Conservation (phyloP, 2,888 invertebrate genomes). For the Hermodice carunculata region DNA sequence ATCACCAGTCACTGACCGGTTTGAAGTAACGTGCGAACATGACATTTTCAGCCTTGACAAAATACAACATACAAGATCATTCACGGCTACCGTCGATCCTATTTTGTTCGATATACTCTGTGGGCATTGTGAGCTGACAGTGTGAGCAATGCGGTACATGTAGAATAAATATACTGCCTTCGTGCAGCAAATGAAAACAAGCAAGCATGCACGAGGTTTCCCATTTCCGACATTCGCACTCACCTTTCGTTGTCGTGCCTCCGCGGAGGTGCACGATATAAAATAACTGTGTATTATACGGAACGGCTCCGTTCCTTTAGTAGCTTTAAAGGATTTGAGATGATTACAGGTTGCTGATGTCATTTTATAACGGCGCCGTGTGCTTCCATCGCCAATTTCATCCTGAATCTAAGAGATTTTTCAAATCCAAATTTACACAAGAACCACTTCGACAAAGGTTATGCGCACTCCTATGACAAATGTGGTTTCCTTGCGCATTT, state of each 20-base stretch:
- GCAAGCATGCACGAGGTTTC: neutral
- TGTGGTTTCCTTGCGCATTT: too few species aligned
- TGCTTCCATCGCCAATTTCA: too few species aligned
- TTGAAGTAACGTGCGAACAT: too few species aligned
- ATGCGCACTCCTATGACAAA: neutral
- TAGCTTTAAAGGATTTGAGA: conserved; percentile 83
- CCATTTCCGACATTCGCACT: conserved; percentile 16
- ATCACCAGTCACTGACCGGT: too few species aligned
- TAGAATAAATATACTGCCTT: too few species aligned
- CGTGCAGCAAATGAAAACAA: conserved; percentile 5
- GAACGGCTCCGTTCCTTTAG: conserved; percentile 81
- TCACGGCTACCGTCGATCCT: too few species aligned
- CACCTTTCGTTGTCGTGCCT: conserved; percentile 88
- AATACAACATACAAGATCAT: too few species aligned
- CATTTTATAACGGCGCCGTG: conserved; percentile 18
- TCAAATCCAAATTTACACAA: conserved; percentile 13
- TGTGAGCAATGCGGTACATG: too few species aligned
- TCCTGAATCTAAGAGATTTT: conserved; percentile 3
- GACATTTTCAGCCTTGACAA: too few species aligned
- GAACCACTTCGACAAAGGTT: conserved; percentile 19
- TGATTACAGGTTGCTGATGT: conserved; percentile 81
- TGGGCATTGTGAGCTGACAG: too few species aligned
- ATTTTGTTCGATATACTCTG: too few species aligned
- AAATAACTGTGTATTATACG: conserved; percentile 88
- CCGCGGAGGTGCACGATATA: conserved; percentile 81